Conservation (phyloP, 2,888 invertebrate species). For the Scrobipalpa atriplicella region DNA sequence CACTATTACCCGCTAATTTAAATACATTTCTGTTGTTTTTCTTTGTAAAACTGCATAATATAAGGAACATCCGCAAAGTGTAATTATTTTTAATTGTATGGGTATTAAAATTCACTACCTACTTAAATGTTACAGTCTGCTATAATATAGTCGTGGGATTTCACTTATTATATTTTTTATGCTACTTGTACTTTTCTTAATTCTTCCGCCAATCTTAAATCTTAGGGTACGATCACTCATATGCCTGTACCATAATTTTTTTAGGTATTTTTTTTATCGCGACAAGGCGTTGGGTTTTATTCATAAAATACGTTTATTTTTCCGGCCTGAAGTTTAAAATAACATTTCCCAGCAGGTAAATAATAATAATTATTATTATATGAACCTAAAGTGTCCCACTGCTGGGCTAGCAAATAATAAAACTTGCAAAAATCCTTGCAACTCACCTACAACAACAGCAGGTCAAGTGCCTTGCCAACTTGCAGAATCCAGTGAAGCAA, state of each 20-base stretch:
- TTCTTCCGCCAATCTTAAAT: neutral
- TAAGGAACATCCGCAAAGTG: constrained; percentile 21
- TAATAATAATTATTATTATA: too few species aligned
- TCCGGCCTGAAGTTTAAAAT: too few species aligned
- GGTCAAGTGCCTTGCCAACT: constrained; percentile 85
- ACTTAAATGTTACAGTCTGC: neutral
- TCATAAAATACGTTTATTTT: too few species aligned
- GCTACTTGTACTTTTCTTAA: neutral
- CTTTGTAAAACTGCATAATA: neutral
- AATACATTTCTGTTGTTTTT: neutral
- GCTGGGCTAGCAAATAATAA: neutral
- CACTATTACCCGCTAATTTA: neutral
- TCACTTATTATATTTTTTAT: neutral
- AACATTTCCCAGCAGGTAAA: too few species aligned
- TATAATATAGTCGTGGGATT: neutral
- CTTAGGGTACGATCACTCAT: neutral
- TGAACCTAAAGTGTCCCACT: too few species aligned
- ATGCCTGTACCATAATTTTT: too few species aligned
- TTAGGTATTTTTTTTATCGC: too few species aligned
- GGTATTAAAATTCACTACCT: neutral
- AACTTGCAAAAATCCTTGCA: neutral
- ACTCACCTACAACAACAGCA: constrained; percentile 89
- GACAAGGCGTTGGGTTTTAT: too few species aligned
- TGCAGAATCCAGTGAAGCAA: constrained; percentile 89
- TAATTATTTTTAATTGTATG: constrained; percentile 15